phyloP scores from a whole-genome alignment of 2,888 invertebrate genomes.

The Drosophila mimetica region DNA sequence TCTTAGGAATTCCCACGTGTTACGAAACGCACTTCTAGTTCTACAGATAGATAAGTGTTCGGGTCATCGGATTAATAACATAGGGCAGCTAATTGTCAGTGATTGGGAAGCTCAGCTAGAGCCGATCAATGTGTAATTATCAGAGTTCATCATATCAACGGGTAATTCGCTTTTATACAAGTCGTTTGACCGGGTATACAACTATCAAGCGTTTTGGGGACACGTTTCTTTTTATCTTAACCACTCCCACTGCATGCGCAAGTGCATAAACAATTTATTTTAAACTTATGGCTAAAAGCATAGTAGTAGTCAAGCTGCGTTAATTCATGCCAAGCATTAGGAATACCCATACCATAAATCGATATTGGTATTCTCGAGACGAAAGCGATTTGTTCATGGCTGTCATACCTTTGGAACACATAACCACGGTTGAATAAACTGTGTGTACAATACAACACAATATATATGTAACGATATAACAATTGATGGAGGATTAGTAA shows the following conservation, averaged over 20 bases:
- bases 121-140: conserved; percentile 1
- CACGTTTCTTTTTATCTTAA: neutral
- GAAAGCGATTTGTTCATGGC: neutral
- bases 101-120: neutral
- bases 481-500: conserved; percentile 53
- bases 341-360: conserved; percentile 8
- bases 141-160: neutral
- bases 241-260: neutral
- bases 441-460: conserved; percentile 35
- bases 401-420: conserved; percentile 57
- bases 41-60: conserved; percentile 5
- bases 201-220: neutral
- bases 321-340: conserved; percentile 15
- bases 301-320: conserved; percentile 15
- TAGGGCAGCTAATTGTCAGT: conserved; percentile 19
- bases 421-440: conserved; percentile 57
- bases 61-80: conserved; percentile 30
- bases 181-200: neutral
- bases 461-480: conserved; percentile 45
- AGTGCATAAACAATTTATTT: neutral
- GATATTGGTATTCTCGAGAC: conserved; percentile 11
- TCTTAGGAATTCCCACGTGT: conserved; percentile 3
- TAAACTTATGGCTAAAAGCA: neutral
- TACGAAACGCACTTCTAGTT: conserved; percentile 13
- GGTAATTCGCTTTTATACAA: neutral